Evolutionary conservation across 2,888 invertebrate genomes (phyloP).

Genomic region (Leucania comma): DNA sequence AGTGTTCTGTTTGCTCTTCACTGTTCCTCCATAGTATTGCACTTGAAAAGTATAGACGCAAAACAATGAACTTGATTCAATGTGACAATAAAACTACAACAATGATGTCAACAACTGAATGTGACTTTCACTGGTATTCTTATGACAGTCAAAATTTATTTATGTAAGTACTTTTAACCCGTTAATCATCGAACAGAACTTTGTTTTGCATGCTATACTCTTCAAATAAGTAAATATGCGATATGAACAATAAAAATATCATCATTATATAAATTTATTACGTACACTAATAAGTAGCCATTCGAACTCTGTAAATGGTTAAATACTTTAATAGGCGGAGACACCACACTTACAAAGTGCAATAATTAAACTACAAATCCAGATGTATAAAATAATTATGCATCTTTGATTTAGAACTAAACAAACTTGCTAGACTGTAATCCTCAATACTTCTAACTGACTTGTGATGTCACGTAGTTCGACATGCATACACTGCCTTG

Average conservation of each 20-base stretch:
- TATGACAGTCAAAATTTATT: conserved; percentile 35
- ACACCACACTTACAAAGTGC: conserved; percentile 90
- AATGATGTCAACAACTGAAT: conserved; percentile 32
- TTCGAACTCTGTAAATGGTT: conserved; percentile 87
- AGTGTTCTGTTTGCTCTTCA: conserved; percentile 50
- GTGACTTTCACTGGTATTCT: conserved; percentile 25
- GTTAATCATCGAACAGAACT: conserved; percentile 32
- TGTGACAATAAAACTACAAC: conserved; percentile 34
- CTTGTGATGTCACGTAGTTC: conserved; percentile 86
- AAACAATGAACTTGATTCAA: conserved; percentile 52
- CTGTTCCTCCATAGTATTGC: conserved; percentile 50
- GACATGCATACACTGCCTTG: conserved; percentile 80
- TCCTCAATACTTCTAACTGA: conserved; percentile 76
- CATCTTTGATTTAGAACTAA: conserved; percentile 87
- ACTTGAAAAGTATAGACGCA: conserved; percentile 55
- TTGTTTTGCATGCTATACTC: conserved; percentile 59
- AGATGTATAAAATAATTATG: conserved; percentile 89
- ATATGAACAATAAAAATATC: conserved; percentile 82
- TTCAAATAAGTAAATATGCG: conserved; percentile 68
- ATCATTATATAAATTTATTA: conserved; percentile 85
- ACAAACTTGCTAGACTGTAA: conserved; percentile 81
- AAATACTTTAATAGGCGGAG: conserved; percentile 90
- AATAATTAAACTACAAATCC: conserved; percentile 89
- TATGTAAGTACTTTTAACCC: conserved; percentile 53
- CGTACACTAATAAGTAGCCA: conserved; percentile 89